phyloP scores from a whole-genome alignment of 1,140 invertebrate genomes.

The Heliothis subflexa region DNA sequence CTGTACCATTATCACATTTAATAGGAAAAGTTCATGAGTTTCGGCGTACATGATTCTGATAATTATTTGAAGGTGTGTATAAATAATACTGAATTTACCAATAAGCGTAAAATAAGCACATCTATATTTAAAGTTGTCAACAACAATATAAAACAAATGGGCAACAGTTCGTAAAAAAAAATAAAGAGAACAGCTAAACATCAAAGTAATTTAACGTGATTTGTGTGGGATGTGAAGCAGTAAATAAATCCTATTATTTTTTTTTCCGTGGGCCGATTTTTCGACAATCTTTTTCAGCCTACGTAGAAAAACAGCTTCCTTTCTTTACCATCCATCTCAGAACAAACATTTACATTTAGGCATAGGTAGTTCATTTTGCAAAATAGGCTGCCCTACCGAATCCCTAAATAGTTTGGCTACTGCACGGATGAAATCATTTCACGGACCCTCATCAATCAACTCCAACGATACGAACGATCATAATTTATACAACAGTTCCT shows the following conservation, averaged over 20 bases:
- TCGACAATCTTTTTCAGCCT: background rate
- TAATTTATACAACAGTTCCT: conserved; percentile 35
- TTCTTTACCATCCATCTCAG: conserved; percentile 11
- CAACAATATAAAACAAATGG: too few relatives aligned
- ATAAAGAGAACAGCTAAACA: background rate
- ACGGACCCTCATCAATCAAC: conserved; percentile 47
- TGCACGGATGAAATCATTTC: conserved; percentile 40
- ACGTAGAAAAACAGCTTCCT: background rate
- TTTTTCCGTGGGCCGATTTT: background rate
- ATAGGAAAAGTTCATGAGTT: too few relatives aligned
- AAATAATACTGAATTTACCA: too few relatives aligned
- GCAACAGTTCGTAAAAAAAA: background rate
- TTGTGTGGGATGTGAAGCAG: background rate
- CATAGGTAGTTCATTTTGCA: conserved; percentile 27
- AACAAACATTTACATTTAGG: conserved; percentile 34
- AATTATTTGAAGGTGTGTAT: too few relatives aligned
- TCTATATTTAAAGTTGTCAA: too few relatives aligned
- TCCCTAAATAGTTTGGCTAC: conserved; percentile 21
- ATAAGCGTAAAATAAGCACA: too few relatives aligned
- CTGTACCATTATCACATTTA: too few relatives aligned
- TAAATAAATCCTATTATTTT: conserved; percentile 9
- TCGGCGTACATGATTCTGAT: too few relatives aligned
- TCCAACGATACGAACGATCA: conserved; percentile 32
- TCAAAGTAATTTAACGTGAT: background rate
- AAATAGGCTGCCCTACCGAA: background rate